A percentile compares a stretch with the other conserved stretches of the same genome.
phyloP scores from a whole-genome alignment of 2,797 vertebrate genomes.

The Acanthis flammea region DNA sequence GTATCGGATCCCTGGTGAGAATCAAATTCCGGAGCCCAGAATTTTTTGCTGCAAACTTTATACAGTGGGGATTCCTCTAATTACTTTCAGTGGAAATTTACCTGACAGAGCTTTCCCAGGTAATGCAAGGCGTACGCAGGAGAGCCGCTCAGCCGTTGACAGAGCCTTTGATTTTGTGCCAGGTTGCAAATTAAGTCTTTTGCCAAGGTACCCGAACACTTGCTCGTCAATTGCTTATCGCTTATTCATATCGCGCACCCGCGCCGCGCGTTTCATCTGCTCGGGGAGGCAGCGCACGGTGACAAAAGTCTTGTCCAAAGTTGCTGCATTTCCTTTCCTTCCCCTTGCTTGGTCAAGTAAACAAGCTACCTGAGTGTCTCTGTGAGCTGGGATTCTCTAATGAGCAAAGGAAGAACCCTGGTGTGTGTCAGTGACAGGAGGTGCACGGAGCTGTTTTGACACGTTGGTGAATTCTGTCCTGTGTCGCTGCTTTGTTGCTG shows the following conservation, averaged over 20 bases:
- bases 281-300: neutral
- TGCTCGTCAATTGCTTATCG: slow-evolving; percentile 52
- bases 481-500: neutral
- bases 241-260: slow-evolving; percentile 39
- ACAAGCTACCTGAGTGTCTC: neutral
- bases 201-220: slow-evolving; percentile 56
- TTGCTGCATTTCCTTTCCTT: neutral
- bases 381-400: neutral
- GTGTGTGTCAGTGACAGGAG: neutral
- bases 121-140: slow-evolving; percentile 40
- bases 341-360: slow-evolving; percentile 25
- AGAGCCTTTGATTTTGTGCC: slow-evolving; percentile 76
- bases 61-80: slow-evolving; percentile 73
- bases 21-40: slow-evolving; percentile 54
- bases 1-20: slow-evolving; percentile 53
- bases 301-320: slow-evolving; percentile 32
- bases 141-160: slow-evolving; percentile 53
- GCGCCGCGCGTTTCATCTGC: slow-evolving; percentile 15
- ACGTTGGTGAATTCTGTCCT: neutral
- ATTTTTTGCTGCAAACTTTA: slow-evolving; percentile 55
- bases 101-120: slow-evolving; percentile 68
- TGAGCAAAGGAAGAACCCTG: neutral
- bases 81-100: slow-evolving; percentile 78
- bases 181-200: slow-evolving; percentile 76
- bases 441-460: neutral